phyloP scores from a whole-genome alignment of 2,888 invertebrate species.

The Encarsia formosa region DNA sequence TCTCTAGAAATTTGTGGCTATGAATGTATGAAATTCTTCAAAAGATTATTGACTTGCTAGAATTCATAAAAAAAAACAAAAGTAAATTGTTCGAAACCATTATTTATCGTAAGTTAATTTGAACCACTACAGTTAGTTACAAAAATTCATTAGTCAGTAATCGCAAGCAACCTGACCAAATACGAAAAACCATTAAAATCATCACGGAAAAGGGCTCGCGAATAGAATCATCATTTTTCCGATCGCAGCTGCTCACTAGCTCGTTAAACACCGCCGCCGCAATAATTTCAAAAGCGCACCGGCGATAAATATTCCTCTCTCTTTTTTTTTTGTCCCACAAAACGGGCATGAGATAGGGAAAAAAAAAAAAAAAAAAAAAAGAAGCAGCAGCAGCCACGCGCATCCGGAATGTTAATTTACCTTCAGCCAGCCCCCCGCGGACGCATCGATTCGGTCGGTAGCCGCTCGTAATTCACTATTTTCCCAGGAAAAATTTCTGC shows the following conservation, averaged over 20 bases:
- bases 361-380: no score
- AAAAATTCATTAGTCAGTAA: no score
- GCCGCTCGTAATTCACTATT: no score
- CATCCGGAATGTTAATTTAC: slow-evolving; percentile 9
- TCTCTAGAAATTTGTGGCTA: no score
- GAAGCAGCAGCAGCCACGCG: slow-evolving; percentile 9
- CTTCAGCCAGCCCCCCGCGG: background rate
- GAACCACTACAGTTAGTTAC: no score
- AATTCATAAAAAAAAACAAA: no score
- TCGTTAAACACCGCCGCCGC: background rate
- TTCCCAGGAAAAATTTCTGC: no score
- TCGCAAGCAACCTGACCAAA: no score
- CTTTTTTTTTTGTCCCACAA: background rate
- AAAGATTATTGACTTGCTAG: no score
- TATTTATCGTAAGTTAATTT: no score
- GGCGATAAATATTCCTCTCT: slow-evolving; percentile 4
- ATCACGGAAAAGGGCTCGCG: background rate
- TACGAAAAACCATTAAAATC: background rate
- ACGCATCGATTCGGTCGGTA: background rate
- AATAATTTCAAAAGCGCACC: background rate
- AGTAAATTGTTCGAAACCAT: no score
- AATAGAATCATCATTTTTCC: slow-evolving; percentile 4
- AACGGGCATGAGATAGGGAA: background rate
- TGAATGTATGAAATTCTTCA: no score
- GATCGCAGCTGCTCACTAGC: slow-evolving; percentile 1